Evolutionary conservation across 2,113 vertebrate genomes (phyloP).

Genomic region (Mandrillus leucophaeus): DNA sequence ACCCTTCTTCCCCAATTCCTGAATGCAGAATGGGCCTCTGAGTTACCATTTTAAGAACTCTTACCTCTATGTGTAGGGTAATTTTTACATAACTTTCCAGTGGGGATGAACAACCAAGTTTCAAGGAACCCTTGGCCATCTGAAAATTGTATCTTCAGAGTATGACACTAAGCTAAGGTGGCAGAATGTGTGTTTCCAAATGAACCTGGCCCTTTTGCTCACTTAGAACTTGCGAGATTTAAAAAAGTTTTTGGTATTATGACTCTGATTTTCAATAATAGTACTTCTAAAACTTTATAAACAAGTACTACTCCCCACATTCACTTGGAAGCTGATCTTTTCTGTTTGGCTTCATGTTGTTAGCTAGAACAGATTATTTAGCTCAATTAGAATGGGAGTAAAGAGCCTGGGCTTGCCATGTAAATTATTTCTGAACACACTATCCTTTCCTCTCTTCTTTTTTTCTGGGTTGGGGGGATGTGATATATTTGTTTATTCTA

Average conservation of each 20-base stretch:
- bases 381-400: background rate
- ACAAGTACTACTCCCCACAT: background rate
- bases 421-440: background rate
- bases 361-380: background rate
- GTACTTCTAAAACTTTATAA: conserved; percentile 18
- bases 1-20: fast-evolving
- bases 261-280: background rate
- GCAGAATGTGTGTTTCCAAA: background rate
- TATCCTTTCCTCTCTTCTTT: background rate
- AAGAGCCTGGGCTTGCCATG: background rate
- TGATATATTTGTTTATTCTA: background rate
- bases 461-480: background rate
- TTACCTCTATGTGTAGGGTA: background rate
- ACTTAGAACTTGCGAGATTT: background rate
- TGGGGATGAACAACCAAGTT: background rate
- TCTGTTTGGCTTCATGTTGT: background rate
- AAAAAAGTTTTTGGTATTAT: background rate
- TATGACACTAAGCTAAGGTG: background rate
- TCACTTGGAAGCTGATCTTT: conserved; percentile 19
- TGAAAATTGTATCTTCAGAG: background rate
- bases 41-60: background rate
- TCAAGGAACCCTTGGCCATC: background rate
- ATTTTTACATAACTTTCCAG: background rate
- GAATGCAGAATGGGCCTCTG: background rate
- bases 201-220: background rate